Conservation (phyloP, 2,888 invertebrate species). For the Carabus problematicus region DNA sequence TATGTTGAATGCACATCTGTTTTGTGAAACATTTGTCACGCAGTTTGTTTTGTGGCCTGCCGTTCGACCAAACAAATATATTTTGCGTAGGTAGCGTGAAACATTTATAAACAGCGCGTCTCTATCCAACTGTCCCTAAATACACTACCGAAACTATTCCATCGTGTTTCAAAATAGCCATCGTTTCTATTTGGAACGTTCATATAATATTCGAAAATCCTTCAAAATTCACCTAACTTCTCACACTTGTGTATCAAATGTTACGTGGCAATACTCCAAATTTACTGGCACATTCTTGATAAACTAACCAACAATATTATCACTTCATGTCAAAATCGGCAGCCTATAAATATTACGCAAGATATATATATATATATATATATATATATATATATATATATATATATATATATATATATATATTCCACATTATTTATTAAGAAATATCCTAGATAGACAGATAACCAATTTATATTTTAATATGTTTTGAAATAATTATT, state of each 20-base stretch:
- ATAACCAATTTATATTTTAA: too few relatives aligned
- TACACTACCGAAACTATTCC: slow-evolving; percentile 24
- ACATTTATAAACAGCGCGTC: slow-evolving; percentile 27
- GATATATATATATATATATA: slow-evolving; percentile 1
- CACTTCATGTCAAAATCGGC: background rate
- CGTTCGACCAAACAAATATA: background rate
- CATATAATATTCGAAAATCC: slow-evolving; percentile 15
- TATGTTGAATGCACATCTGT: background rate
- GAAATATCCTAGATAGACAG: too few relatives aligned
- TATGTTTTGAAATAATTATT: too few relatives aligned
- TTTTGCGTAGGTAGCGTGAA: slow-evolving; percentile 13
- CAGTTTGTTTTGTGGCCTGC: slow-evolving; percentile 2
- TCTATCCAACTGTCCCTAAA: slow-evolving; percentile 30
- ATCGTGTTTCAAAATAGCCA: slow-evolving; percentile 18
- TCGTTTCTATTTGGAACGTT: slow-evolving; percentile 29
- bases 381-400: background rate
- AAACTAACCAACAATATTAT: background rate
- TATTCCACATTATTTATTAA: too few relatives aligned
- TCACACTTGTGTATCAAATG: slow-evolving; percentile 3
- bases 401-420: background rate
- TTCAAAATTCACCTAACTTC: slow-evolving; percentile 3
- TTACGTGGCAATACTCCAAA: slow-evolving; percentile 24
- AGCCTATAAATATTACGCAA: background rate
- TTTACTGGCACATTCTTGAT: slow-evolving; percentile 15
- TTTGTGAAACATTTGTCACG: background rate